Evolutionary conservation across 2,888 invertebrate genomes (phyloP).

Genomic region (Clostera curtula): DNA sequence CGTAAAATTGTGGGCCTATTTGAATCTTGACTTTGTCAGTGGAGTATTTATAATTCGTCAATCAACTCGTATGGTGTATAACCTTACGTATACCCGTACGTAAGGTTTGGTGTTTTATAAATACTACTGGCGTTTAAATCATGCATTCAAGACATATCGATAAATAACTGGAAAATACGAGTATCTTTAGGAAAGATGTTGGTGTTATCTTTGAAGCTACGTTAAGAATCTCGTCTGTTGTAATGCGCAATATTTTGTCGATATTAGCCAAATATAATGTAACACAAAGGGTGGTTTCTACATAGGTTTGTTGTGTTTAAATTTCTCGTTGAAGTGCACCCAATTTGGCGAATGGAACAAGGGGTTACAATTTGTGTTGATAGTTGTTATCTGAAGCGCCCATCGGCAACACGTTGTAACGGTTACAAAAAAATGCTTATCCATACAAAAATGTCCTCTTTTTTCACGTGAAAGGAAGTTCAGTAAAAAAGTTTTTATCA

Average conservation of each 20-base stretch:
- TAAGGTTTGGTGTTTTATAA: slow-evolving; percentile 17
- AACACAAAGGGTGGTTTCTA: slow-evolving; percentile 37
- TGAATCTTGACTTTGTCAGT: slow-evolving; percentile 50
- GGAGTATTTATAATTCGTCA: slow-evolving; percentile 46
- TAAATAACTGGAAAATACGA: slow-evolving; percentile 4
- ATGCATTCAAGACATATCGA: background rate
- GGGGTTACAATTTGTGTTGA: slow-evolving; percentile 66
- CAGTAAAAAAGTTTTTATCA: too few species aligned
- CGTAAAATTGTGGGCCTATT: slow-evolving; percentile 28
- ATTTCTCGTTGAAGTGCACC: slow-evolving; percentile 64
- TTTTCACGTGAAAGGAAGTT: too few species aligned
- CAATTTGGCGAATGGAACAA: slow-evolving; percentile 64
- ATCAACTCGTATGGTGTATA: slow-evolving; percentile 21
- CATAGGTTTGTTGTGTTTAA: slow-evolving; percentile 52
- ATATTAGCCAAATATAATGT: slow-evolving; percentile 11
- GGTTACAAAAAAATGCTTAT: slow-evolving; percentile 42
- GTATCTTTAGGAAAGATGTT: too few species aligned
- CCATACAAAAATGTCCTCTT: too few species aligned
- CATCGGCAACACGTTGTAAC: slow-evolving; percentile 47
- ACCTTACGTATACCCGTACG: slow-evolving; percentile 23
- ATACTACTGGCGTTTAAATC: slow-evolving; percentile 9
- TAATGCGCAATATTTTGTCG: background rate
- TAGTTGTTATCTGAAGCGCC: slow-evolving; percentile 59
- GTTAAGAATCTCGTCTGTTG: too few species aligned
- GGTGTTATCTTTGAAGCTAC: too few species aligned